Base-by-base conservation (phyloP, 2,797 vertebrate genomes). In the Nothura maculosa region DNA sequence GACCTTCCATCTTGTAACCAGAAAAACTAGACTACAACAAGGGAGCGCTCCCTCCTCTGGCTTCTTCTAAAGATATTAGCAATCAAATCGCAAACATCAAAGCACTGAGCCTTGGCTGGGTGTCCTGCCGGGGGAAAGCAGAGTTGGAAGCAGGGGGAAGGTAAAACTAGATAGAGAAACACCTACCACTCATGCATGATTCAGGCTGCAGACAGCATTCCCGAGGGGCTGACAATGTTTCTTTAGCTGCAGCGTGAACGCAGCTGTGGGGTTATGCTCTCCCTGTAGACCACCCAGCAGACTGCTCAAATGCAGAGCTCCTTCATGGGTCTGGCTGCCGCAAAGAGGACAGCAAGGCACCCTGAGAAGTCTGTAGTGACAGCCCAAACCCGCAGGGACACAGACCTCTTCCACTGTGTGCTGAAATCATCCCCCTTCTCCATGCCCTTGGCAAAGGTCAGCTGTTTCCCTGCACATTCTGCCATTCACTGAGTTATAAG, bases 211-310 rank as follows among this genome's bases (percentile, higher is more conserved):
- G 38, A n/a, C 21, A 62, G 8, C 17, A 32, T 75, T 75, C 27
- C n/a, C 10, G 11, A 69, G 42, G 11, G 34, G 24, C 42, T 7
- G 13, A 60, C 50, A 27, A 61, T 34, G 25, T 8, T 79, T 64
- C 28, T 40, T 42, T 18, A 58, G 24, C 60, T 54, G 40, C 32
- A 18, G 25, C 10, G 61, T 57, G 18, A 25, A 14, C 5, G 9
- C 28, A 28, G 14, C 27, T 61, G 9, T 12, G 57, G 9, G 22
- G 24, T 14, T 63, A 30, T 0, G 0, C 10, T 62, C 20, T 14
- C 10, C 25, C 25, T 78, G 20, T 6, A 21, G 0, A 1, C 5
- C 32, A 75, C 20, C 24, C 10, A 32, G 16, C 3, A 12, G 43
- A 76, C 43, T 32, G 6, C 6, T 12, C 40, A 20, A 87, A 10